These are phyloP conservation scores for Silurus meridionalis DNA, from an alignment of 2,113 vertebrate genomes.

Conservation along the genomic window DNA sequence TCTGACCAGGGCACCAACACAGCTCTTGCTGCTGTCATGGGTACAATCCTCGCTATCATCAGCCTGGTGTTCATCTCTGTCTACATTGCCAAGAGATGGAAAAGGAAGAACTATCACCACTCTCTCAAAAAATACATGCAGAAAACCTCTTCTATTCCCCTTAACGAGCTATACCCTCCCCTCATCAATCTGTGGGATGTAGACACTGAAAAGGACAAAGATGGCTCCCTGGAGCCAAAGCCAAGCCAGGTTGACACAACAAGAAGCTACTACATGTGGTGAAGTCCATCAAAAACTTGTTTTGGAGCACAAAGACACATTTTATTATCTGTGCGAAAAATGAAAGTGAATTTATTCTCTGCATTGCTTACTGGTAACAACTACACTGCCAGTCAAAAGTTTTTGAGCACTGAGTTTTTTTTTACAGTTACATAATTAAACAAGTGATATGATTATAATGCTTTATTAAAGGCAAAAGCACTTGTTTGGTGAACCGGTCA, in stretches of 20 bases:
- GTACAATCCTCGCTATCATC: slow-evolving; percentile 88
- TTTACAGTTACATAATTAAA: neutral
- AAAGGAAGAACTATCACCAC: slow-evolving; percentile 97
- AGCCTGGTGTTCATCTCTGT: slow-evolving; percentile 84
- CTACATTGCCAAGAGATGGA: slow-evolving; percentile 88
- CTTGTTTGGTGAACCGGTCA: neutral
- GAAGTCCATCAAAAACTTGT: slow-evolving; percentile 75
- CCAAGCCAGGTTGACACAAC: slow-evolving; percentile 94
- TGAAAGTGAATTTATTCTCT: slow-evolving; percentile 72
- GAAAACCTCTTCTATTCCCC: slow-evolving; percentile 95
- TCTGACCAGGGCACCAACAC: slow-evolving; percentile 88
- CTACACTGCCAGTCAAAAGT: slow-evolving; percentile 45
- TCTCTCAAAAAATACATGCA: slow-evolving; percentile 99
- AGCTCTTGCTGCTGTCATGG: slow-evolving; percentile 89
- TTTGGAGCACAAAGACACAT: slow-evolving; percentile 62
- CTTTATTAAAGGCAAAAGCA: neutral
- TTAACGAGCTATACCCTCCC: slow-evolving; percentile 96
- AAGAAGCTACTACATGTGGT: slow-evolving; percentile 99
- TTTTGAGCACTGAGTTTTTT: neutral
- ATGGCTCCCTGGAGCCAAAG: slow-evolving; percentile 85
- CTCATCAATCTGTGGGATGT: slow-evolving; percentile 98
- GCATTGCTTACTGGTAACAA: slow-evolving; percentile 84
- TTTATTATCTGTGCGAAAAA: slow-evolving; percentile 88
- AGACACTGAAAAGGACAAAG: slow-evolving; percentile 95
- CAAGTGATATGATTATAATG: neutral